Base-by-base conservation (phyloP, 2,888 invertebrate species). In the Lasioglossum malachurum region DNA sequence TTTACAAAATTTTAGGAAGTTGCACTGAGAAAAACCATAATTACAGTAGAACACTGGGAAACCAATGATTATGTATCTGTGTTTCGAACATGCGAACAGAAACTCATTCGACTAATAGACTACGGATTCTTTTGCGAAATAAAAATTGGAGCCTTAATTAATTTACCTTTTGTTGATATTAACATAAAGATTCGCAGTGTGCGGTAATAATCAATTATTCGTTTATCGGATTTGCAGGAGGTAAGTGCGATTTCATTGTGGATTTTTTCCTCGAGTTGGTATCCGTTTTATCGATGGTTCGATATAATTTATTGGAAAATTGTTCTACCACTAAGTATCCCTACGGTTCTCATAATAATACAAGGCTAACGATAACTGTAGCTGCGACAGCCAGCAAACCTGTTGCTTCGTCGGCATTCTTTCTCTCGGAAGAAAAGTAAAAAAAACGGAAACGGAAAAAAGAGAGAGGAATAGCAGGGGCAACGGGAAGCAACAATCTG, bases 221-320 rank as follows among this genome's bases (percentile, higher is more conserved):
- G 10, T 53, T 14, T 14, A 14, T n/a, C 27, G 27, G n/a, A 12
- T 27, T 60, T 14, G 23, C 60, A 64, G 31, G 27, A 31, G 31
- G 14, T 16, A 64, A 64, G 60, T 64, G 60, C 2, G 14, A 67
- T 35, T 67, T 35, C 19, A 31, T 35, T 8, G 19, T 35, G 31
- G 2, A 19, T 19, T 67, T 31, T 67, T 67, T 67, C 67, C 12
- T 31, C 60, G 60, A 31, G 4, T 64, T 16, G 27, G 12, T 64
- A 16, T 31, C 16, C 31, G 16, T 64, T 64, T n/a, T 35, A 35
- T 67, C 67, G 67, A 23, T 35, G 31, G 19, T 35, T 67, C 67
- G 35, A 31, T 67, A 31, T 31, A 19, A 41, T 71, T 71, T 71
- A 71, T 71, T 71, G 41, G 41, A 71, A 71, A 71, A 60, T 64